phyloP scores from a whole-genome alignment of 2,888 invertebrate species.

The Pecten maximus region DNA sequence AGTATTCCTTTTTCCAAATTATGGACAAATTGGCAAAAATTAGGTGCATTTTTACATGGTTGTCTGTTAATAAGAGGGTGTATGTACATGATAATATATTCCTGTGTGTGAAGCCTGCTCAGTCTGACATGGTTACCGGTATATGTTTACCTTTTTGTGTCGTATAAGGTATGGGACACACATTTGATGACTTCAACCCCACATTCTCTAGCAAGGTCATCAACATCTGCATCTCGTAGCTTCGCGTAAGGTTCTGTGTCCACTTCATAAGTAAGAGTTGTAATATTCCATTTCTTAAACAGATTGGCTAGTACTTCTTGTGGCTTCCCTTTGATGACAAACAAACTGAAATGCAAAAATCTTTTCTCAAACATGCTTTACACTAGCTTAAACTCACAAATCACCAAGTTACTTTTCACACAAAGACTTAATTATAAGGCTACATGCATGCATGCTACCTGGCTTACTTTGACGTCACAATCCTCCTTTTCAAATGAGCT shows the following conservation, averaged over 20 bases:
- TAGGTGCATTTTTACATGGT: too few relatives aligned
- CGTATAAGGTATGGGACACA: constrained; percentile 93
- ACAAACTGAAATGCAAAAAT: constrained; percentile 85
- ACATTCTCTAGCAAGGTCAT: constrained; percentile 89
- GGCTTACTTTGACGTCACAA: background rate
- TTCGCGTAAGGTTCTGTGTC: constrained; percentile 94
- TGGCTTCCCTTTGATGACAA: constrained; percentile 89
- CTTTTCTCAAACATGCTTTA: background rate
- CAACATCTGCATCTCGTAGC: constrained; percentile 91
- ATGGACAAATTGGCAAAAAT: too few relatives aligned
- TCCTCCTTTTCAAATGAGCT: background rate
- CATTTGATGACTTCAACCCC: constrained; percentile 90
- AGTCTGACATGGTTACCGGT: too few relatives aligned
- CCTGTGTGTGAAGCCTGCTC: too few relatives aligned
- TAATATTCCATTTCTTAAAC: constrained; percentile 90
- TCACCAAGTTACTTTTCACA: too few relatives aligned
- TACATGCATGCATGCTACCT: background rate
- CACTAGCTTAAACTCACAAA: too few relatives aligned
- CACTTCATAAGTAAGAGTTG: constrained; percentile 91
- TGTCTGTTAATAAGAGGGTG: too few relatives aligned
- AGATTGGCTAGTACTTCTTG: constrained; percentile 68
- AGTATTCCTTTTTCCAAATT: too few relatives aligned
- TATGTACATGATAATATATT: too few relatives aligned
- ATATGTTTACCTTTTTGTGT: constrained; percentile 85
- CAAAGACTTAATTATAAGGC: background rate